phyloP scores from a whole-genome alignment of 2,797 vertebrate genomes.

The Spondyliosoma cantharus region DNA sequence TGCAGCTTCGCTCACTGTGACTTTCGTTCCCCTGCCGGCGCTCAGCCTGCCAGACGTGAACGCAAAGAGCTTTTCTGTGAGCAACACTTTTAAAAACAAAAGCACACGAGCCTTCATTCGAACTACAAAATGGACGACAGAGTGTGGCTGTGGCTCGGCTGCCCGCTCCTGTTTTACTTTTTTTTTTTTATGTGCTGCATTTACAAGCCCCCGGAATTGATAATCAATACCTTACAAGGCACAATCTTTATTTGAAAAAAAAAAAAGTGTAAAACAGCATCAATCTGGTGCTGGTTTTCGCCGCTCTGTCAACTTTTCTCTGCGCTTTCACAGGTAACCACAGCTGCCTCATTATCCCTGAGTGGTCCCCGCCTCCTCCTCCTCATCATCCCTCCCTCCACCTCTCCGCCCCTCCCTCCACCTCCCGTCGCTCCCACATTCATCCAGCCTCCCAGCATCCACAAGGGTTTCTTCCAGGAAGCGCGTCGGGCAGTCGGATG shows the following conservation, averaged over 20 bases:
- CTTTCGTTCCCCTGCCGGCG: neutral
- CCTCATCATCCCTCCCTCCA: constrained; percentile 34
- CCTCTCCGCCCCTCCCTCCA: constrained; percentile 45
- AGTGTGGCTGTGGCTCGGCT: neutral
- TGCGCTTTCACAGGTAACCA: constrained; percentile 57
- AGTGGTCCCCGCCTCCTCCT: constrained; percentile 51
- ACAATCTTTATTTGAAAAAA: no score
- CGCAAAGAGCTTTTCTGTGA: no score
- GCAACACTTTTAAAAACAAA: neutral
- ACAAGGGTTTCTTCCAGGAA: constrained; percentile 72
- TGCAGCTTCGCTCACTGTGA: neutral
- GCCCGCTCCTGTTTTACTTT: neutral
- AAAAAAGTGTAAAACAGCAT: neutral
- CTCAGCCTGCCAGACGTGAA: neutral
- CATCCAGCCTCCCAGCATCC: constrained; percentile 57
- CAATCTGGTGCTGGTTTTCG: neutral
- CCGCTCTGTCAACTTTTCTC: neutral
- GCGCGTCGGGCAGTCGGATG: constrained; percentile 64
- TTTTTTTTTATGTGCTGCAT: neutral
- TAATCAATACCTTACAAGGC: no score
- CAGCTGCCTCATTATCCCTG: constrained; percentile 52
- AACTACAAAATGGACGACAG: neutral
- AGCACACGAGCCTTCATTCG: neutral
- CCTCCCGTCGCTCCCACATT: constrained; percentile 46
- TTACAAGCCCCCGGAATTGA: neutral